Conservation (phyloP, 2,888 invertebrate genomes). For the Drepana falcataria region DNA sequence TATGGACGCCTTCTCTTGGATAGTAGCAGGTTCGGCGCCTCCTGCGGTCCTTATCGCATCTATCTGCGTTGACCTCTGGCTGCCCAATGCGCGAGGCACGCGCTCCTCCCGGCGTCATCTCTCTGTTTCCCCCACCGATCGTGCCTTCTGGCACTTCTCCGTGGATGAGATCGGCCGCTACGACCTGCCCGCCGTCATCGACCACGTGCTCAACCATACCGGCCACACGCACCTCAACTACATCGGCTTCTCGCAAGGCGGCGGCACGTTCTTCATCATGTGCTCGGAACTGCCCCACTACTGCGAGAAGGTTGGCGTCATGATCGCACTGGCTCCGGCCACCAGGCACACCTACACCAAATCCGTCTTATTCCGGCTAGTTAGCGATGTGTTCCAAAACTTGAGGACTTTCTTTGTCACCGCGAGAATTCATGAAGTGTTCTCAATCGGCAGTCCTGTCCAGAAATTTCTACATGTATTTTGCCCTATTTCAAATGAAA, state of each 20-base stretch:
- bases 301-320: constrained; percentile 79
- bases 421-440: constrained; percentile 37
- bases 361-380: constrained; percentile 24
- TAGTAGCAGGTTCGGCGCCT: neutral
- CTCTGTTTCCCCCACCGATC: constrained; percentile 19
- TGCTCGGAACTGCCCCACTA: constrained; percentile 81
- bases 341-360: constrained; percentile 61
- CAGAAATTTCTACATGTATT: constrained; percentile 46
- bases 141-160: constrained; percentile 80
- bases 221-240: constrained; percentile 41
- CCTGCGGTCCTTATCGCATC: neutral
- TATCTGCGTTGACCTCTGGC: constrained; percentile 25
- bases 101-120: constrained; percentile 73
- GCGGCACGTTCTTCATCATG: constrained; percentile 82
- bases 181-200: constrained; percentile 84
- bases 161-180: constrained; percentile 87
- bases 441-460: constrained; percentile 37
- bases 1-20: neutral
- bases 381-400: constrained; percentile 11
- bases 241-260: constrained; percentile 88
- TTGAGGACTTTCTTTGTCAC: neutral
- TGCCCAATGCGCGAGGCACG: constrained; percentile 25
- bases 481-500: constrained; percentile 34
- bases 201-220: constrained; percentile 46
- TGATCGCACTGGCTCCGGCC: constrained; percentile 83